These are phyloP conservation scores for Tipula helvola DNA, from an alignment of 2,888 invertebrate species.

Conservation along the genomic window DNA sequence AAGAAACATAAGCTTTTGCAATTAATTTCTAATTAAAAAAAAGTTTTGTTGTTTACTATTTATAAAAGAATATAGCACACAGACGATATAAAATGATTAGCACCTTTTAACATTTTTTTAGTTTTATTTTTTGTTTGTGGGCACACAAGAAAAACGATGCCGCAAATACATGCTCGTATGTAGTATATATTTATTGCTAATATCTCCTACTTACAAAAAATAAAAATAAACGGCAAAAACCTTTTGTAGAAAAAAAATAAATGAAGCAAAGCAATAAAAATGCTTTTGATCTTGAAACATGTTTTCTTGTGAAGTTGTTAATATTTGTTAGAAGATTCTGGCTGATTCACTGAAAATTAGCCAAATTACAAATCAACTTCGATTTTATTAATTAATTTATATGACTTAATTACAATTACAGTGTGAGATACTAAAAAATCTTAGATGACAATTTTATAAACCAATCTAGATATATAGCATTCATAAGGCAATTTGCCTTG, in stretches of 20 bases:
- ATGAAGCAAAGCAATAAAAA: not conserved
- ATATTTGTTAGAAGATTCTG: not conserved
- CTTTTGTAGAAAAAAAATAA: not conserved
- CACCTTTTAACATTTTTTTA: not conserved
- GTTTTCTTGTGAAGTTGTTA: not conserved
- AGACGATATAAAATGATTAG: not conserved
- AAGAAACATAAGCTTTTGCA: not conserved
- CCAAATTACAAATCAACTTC: not conserved
- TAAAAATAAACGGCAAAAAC: not conserved
- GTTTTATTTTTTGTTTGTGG: not conserved
- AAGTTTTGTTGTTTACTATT: not conserved
- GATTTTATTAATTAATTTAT: not conserved
- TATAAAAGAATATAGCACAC: not conserved
- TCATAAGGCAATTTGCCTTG: not conserved
- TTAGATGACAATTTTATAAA: not conserved
- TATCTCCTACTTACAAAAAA: not conserved
- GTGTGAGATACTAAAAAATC: not conserved
- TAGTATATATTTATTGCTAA: not conserved
- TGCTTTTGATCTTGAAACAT: not conserved
- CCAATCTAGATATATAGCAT: not conserved
- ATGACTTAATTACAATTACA: not conserved
- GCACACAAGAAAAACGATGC: not conserved
- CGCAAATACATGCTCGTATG: not conserved
- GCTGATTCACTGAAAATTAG: not conserved
- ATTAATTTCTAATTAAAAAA: constrained; percentile 4